Evolutionary conservation across 1,140 invertebrate genomes (phyloP).

Genomic region (Calephelis virginiensis): DNA sequence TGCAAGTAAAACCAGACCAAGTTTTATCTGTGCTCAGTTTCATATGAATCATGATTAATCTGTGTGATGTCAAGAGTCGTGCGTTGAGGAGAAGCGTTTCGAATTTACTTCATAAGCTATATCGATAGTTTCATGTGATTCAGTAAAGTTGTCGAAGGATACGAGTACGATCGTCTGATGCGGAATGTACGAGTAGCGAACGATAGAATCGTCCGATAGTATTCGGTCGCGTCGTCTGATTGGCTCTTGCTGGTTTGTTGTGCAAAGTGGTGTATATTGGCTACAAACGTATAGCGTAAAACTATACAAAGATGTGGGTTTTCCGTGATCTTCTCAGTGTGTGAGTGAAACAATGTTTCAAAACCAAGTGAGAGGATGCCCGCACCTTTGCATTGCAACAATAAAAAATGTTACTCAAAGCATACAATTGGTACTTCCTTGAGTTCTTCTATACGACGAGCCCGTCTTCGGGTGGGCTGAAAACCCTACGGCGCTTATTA

Average conservation of each 20-base stretch:
- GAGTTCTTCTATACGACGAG: conserved; percentile 55
- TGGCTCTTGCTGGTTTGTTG: conserved; percentile 66
- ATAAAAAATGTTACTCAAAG: conserved; percentile 62
- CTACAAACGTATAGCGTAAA: conserved; percentile 58
- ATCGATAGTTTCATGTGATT: conserved; percentile 62
- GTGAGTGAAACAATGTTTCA: conserved; percentile 46
- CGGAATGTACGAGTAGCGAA: conserved; percentile 69
- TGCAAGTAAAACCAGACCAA: conserved; percentile 77
- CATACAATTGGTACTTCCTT: conserved; percentile 63
- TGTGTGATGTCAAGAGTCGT: conserved; percentile 78
- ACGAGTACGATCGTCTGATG: conserved; percentile 70
- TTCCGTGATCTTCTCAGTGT: conserved; percentile 60
- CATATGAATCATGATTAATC: conserved; percentile 75
- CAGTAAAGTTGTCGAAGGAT: conserved; percentile 66
- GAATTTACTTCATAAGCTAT: conserved; percentile 73
- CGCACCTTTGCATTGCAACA: conserved; percentile 73
- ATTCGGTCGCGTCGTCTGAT: conserved; percentile 46
- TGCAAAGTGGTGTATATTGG: conserved; percentile 74
- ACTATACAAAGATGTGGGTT: conserved; percentile 75
- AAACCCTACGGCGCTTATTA: conserved; percentile 72
- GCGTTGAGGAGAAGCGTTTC: conserved; percentile 79
- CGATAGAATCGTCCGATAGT: conserved; percentile 45
- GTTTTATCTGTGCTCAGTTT: conserved; percentile 77
- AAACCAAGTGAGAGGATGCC: conserved; percentile 52
- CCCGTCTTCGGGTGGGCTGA: conserved; percentile 64